These are phyloP conservation scores for Oscarella lobularis DNA, from an alignment of 37 sponge, comb jelly and placozoan species.

Conservation along the genomic window DNA sequence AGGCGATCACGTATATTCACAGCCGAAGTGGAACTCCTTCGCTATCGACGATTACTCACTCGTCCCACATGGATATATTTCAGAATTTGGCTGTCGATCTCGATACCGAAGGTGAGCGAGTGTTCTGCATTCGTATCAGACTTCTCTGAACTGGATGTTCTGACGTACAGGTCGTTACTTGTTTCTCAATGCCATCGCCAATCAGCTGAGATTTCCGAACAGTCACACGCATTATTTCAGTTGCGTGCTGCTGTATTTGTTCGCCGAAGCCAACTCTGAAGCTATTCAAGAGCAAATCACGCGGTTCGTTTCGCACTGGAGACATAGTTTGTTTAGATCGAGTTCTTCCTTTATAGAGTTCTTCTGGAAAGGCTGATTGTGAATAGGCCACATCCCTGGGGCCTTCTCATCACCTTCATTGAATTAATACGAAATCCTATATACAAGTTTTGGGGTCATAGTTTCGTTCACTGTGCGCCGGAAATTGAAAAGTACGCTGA, in stretches of 20 bases:
- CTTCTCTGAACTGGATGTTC: not conserved
- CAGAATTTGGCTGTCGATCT: conserved; percentile 83
- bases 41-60: conserved; percentile 70
- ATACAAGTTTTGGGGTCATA: conserved; percentile 97
- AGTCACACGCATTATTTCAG: conserved; percentile 99
- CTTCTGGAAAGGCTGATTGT: conserved; percentile 93
- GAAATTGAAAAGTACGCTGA: conserved; percentile 83
- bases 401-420: conserved; percentile 97
- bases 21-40: conserved; percentile 61
- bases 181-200: conserved; percentile 95
- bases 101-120: conserved; percentile 83
- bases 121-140: not conserved
- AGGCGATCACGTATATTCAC: conserved; percentile 78
- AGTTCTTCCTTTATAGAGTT: conserved; percentile 35
- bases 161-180: conserved; percentile 78
- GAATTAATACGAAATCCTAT: conserved; percentile 90
- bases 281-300: conserved; percentile 97
- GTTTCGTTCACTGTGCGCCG: conserved; percentile 99
- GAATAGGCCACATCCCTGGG: conserved; percentile 99
- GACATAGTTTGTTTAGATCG: not conserved
- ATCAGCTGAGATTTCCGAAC: conserved; percentile 98
- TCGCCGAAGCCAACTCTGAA: conserved; percentile 83
- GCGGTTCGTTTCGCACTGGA: too few relatives aligned
- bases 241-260: conserved; percentile 88
- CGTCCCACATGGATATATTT: conserved; percentile 95